Base-by-base conservation (phyloP, 1,140 invertebrate genomes). In the Oryctes rhinoceros region DNA sequence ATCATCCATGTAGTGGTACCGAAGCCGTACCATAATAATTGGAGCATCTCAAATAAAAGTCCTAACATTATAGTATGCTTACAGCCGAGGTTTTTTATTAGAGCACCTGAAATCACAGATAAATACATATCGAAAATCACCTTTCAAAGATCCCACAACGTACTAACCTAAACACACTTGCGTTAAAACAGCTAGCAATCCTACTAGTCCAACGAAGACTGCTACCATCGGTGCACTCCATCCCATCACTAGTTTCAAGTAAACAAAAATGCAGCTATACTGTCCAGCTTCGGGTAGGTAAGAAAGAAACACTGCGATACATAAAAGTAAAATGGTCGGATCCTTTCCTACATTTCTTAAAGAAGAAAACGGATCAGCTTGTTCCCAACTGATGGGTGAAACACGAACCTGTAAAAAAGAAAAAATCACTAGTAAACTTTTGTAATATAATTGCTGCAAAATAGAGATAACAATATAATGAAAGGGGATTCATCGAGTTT, bases 211-310 rank as follows among this genome's bases (percentile, higher is more conserved):
- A 86, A 99, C 99, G 89, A 98, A 99, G 82, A 98, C 93, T 76
- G 98, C 98, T 74, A 99, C 98, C 91, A 97, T 96, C 85, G 97
- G 92, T 81, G 94, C 94, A 84, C 94, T 95, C 89, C 99, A 99
- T 81, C 96, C 96, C 94, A 99, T 98, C 83, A 99, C 97, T 85
- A 99, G 91, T 90, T 97, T 97, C 71, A 99, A 92, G 89, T 99
- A 99, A 83, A 99, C 98, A 90, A 99, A 99, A 90, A 99, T 99
- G 90, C 98, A 99, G 80, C 98, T 99, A 89, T 99, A 99, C 89
- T 99, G 97, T 81, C 98, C 98, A 44, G 95, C 95, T 88, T 99
- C 99, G n/a, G 98, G 98, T 83, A 99, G 90, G 90, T 99, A 99
- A 37, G 97, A 99, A 62, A 99, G 91, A 88, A 99, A 98, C 82